phyloP scores from a whole-genome alignment of 2,113 vertebrate species.

The Triplophysa rosa region DNA sequence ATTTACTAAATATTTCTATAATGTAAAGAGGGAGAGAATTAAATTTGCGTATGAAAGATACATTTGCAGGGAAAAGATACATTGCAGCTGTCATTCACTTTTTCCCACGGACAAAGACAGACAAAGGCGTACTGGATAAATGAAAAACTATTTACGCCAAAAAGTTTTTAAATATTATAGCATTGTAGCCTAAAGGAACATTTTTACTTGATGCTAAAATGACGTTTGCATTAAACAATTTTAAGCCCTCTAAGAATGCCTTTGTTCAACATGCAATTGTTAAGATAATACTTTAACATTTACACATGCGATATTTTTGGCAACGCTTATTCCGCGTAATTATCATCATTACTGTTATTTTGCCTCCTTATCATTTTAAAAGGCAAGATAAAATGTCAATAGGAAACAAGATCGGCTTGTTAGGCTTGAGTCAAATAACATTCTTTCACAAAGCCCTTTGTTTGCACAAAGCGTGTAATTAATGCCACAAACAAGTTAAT shows the following conservation, averaged over 20 bases:
- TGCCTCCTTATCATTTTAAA: slow-evolving; percentile 21
- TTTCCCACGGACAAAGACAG: background rate
- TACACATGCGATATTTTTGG: background rate
- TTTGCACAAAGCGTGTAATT: slow-evolving; percentile 63
- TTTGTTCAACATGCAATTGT: background rate
- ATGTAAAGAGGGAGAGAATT: background rate
- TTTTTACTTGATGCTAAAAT: background rate
- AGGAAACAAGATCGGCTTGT: slow-evolving; percentile 45
- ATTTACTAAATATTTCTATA: background rate
- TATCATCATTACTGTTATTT: slow-evolving; percentile 13
- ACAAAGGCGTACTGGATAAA: background rate
- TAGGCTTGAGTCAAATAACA: slow-evolving; percentile 49
- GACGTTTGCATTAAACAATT: background rate
- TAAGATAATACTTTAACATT: background rate
- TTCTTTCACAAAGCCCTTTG: slow-evolving; percentile 57
- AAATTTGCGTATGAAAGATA: background rate
- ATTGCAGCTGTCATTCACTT: background rate
- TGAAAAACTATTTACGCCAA: background rate
- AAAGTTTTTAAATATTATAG: background rate
- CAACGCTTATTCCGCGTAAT: slow-evolving; percentile 27
- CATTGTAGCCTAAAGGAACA: background rate
- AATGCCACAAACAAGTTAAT: slow-evolving; percentile 62
- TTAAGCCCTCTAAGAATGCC: background rate
- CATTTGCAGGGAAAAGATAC: too few species aligned
- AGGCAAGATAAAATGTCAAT: slow-evolving; percentile 9